These are phyloP conservation scores for Atta cephalotes DNA, from an alignment of 1,140 invertebrate genomes.

Conservation along the genomic window DNA sequence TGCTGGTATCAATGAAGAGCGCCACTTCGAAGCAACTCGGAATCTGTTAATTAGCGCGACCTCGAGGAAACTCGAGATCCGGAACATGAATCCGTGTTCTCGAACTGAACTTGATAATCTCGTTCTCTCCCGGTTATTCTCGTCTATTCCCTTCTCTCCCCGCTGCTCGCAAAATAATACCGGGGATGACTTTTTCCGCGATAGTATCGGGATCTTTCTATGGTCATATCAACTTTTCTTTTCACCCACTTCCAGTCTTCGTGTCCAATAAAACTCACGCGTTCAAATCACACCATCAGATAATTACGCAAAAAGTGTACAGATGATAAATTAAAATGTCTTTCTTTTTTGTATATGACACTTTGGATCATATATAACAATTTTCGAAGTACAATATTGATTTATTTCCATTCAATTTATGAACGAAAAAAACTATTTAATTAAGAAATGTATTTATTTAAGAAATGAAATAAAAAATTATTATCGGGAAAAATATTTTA, in stretches of 20 bases:
- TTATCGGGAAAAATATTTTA: background rate
- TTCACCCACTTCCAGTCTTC: background rate
- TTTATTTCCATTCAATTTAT: background rate
- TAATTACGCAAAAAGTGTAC: background rate
- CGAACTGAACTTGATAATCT: constrained; percentile 48
- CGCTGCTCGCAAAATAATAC: background rate
- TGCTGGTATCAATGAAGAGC: constrained; percentile 20
- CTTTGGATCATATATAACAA: background rate
- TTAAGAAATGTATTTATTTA: background rate
- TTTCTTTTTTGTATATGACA: background rate
- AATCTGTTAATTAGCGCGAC: constrained; percentile 49
- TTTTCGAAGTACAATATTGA: background rate
- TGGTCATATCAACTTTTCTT: background rate
- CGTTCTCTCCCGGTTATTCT: background rate
- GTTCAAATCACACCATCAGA: background rate
- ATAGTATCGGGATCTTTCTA: constrained; percentile 26
- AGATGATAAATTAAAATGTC: background rate
- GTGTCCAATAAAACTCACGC: background rate
- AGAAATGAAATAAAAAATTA: background rate
- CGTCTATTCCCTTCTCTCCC: too few relatives aligned
- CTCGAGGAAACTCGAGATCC: constrained; percentile 45
- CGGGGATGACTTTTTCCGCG: constrained; percentile 34
- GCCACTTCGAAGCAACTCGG: background rate
- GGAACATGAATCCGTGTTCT: constrained; percentile 31
- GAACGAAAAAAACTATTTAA: background rate